Evolutionary conservation across 2,888 invertebrate genomes (phyloP).

Genomic region (Eumerus sabulonum): DNA sequence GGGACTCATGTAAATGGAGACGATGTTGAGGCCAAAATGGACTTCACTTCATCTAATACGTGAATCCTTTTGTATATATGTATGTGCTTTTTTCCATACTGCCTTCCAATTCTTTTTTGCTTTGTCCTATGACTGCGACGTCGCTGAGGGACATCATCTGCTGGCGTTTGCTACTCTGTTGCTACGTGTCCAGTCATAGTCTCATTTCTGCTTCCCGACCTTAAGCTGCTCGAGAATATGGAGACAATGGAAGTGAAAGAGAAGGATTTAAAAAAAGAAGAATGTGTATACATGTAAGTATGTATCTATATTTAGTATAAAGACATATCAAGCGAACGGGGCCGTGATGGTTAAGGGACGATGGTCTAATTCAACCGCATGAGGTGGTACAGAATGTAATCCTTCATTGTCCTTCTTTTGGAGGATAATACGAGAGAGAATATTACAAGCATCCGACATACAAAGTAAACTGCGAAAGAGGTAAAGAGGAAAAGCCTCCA

Average conservation of each 20-base stretch:
- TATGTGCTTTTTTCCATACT: background rate
- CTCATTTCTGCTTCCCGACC: slow-evolving; percentile 46
- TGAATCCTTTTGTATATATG: slow-evolving; percentile 17
- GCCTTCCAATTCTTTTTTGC: slow-evolving; percentile 16
- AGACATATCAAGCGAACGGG: slow-evolving; percentile 31
- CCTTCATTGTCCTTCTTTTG: slow-evolving; percentile 47
- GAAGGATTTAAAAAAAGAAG: slow-evolving; percentile 22
- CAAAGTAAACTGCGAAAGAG: slow-evolving; percentile 6
- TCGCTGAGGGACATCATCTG: slow-evolving; percentile 44
- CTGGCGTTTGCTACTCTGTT: slow-evolving; percentile 16
- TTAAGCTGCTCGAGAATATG: slow-evolving; percentile 19
- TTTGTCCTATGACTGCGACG: background rate
- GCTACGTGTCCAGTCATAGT: slow-evolving; percentile 46
- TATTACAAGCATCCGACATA: slow-evolving; percentile 9
- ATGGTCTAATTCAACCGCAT: slow-evolving; percentile 50
- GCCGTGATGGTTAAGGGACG: slow-evolving; percentile 9
- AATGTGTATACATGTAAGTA: slow-evolving; percentile 19
- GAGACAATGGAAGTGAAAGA: background rate
- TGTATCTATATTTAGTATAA: slow-evolving; percentile 37
- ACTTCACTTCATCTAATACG: slow-evolving; percentile 52
- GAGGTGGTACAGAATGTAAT: slow-evolving; percentile 37
- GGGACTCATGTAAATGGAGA: slow-evolving; percentile 34
- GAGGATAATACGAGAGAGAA: slow-evolving; percentile 36
- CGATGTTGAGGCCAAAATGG: slow-evolving; percentile 31
- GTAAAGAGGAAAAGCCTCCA: slow-evolving; percentile 4